Evolutionary conservation across 1,140 invertebrate genomes (phyloP).

Genomic region (Cherax destructor): DNA sequence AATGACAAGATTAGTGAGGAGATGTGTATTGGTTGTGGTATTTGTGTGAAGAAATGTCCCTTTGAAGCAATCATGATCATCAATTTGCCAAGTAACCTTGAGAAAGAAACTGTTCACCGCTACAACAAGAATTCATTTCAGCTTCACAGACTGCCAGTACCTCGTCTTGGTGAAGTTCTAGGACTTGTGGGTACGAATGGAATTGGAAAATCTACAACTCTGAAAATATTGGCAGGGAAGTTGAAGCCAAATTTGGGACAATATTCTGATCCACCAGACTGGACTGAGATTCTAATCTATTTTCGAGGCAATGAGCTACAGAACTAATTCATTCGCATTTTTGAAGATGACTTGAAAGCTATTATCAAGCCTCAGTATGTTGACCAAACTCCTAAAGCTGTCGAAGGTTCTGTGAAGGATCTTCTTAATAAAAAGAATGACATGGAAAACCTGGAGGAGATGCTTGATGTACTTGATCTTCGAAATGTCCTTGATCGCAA

Average conservation of each 20-base stretch:
- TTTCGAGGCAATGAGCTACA: constrained; percentile 99
- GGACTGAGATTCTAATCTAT: constrained; percentile 98
- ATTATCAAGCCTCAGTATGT: constrained; percentile 99
- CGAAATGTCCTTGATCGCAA: constrained; percentile 91
- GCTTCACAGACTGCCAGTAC: constrained; percentile 96
- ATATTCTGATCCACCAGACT: constrained; percentile 96
- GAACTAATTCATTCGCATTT: constrained; percentile 99
- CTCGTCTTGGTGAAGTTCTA: constrained; percentile 95
- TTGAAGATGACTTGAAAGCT: constrained; percentile 98
- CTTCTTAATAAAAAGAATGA: constrained; percentile 96
- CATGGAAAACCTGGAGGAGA: constrained; percentile 86
- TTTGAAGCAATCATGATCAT: constrained; percentile 99
- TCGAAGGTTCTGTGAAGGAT: constrained; percentile 94
- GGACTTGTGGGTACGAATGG: constrained; percentile 99
- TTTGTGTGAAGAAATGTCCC: constrained; percentile 99
- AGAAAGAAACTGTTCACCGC: constrained; percentile 98
- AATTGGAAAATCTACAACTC: constrained; percentile 99
- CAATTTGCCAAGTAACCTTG: constrained; percentile 98
- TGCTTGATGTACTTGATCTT: constrained; percentile 93
- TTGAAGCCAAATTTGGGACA: constrained; percentile 98
- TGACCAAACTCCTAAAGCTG: constrained; percentile 99
- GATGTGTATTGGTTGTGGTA: constrained; percentile 99
- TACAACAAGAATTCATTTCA: constrained; percentile 99
- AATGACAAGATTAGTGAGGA: constrained; percentile 99
- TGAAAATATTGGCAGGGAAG: constrained; percentile 99